These are phyloP conservation scores for Drosophila pectinifera DNA, from an alignment of 1,140 invertebrate species.

Conservation along the genomic window DNA sequence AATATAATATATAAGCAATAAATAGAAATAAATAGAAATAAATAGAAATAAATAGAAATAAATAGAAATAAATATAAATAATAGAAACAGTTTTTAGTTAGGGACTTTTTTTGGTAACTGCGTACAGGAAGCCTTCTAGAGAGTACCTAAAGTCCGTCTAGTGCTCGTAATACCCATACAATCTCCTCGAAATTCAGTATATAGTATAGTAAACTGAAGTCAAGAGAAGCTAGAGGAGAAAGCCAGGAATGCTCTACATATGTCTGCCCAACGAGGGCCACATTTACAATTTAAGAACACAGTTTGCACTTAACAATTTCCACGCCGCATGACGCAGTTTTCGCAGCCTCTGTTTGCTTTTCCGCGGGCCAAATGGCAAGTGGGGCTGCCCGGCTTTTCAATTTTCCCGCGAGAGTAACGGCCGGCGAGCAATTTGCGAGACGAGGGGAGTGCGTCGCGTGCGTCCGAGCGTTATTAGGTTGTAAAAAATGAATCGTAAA, in stretches of 20 bases:
- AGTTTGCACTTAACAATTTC: slow-evolving; percentile 3
- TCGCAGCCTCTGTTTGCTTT: slow-evolving; percentile 3
- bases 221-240: not conserved
- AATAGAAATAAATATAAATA: too few relatives aligned
- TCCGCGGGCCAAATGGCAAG: not conserved
- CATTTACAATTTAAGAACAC: slow-evolving; percentile 9
- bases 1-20: too few relatives aligned
- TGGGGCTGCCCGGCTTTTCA: slow-evolving; percentile 27
- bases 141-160: too few relatives aligned
- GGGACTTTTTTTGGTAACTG: too few relatives aligned
- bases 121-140: too few relatives aligned
- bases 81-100: too few relatives aligned
- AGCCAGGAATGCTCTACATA: too few relatives aligned
- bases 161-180: not conserved
- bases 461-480: slow-evolving; percentile 68
- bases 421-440: slow-evolving; percentile 48
- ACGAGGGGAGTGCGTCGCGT: slow-evolving; percentile 1
- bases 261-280: too few relatives aligned
- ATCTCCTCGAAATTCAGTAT: not conserved
- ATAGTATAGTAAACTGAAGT: not conserved
- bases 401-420: slow-evolving; percentile 39
- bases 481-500: slow-evolving; percentile 82
- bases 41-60: too few relatives aligned
- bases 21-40: too few relatives aligned
- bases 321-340: not conserved